Conservation (phyloP, 2,113 vertebrate species). For the Echinops telfairi region DNA sequence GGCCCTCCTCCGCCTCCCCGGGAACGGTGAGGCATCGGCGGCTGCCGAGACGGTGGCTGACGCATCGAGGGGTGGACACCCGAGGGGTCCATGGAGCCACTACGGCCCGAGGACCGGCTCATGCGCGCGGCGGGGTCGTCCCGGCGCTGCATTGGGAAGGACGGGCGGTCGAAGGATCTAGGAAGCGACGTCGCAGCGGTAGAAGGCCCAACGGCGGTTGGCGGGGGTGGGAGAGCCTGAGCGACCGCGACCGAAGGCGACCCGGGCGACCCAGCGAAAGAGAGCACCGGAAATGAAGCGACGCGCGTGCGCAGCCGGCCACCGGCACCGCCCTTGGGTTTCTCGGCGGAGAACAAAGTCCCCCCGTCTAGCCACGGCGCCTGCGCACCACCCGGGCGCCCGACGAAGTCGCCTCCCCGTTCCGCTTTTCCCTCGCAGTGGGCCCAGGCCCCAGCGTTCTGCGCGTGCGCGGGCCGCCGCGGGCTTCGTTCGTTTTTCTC, state of each 20-base stretch:
- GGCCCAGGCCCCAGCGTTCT: not conserved
- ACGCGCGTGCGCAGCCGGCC: conserved; percentile 77
- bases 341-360: conserved; percentile 83
- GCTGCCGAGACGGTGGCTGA: conserved; percentile 79
- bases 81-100: conserved; percentile 79
- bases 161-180: conserved; percentile 52
- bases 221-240: conserved; percentile 67
- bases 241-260: conserved; percentile 76
- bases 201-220: conserved; percentile 73
- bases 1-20: conserved; percentile 75
- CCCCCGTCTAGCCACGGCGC: conserved; percentile 64
- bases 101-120: conserved; percentile 81
- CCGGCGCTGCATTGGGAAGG: conserved; percentile 83
- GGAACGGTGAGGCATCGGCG: conserved; percentile 73
- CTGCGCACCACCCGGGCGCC: conserved; percentile 64
- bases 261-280: conserved; percentile 80
- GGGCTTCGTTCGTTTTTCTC: conserved; percentile 57
- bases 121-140: conserved; percentile 82
- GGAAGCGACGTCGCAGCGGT: conserved; percentile 63
- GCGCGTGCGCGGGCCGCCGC: conserved; percentile 70
- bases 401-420: not conserved
- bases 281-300: conserved; percentile 81
- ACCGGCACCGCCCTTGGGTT: conserved; percentile 82
- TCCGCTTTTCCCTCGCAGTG: not conserved
- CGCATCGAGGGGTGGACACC: conserved; percentile 80